These are phyloP conservation scores for Fistularia tabacaria DNA, from an alignment of 2,797 vertebrate genomes.

Conservation along the genomic window DNA sequence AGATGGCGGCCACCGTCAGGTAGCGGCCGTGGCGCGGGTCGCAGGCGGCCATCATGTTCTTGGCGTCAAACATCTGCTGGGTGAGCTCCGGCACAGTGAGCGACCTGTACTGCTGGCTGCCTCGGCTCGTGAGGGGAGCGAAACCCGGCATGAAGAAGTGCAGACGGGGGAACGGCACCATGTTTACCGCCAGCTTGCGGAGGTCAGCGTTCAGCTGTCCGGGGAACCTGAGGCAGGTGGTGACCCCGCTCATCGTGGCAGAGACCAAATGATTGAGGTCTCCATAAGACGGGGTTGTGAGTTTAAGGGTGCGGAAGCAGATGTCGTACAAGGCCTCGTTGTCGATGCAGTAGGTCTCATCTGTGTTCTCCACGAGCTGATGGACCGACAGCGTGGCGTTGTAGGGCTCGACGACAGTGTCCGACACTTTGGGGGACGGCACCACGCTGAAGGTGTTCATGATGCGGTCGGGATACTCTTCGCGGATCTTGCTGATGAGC, in stretches of 20 bases:
- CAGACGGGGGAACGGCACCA: conserved; percentile 84
- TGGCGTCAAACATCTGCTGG: conserved; percentile 82
- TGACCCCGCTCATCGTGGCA: conserved; percentile 81
- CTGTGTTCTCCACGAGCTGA: conserved; percentile 82
- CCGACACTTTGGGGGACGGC: conserved; percentile 81
- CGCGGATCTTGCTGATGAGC: conserved; percentile 91
- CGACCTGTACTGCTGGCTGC: conserved; percentile 80
- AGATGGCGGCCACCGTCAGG: conserved; percentile 79
- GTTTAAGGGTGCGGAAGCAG: conserved; percentile 83
- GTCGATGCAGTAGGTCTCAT: conserved; percentile 82
- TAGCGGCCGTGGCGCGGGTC: conserved; percentile 81
- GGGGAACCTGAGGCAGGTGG: conserved; percentile 81
- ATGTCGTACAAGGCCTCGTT: conserved; percentile 82
- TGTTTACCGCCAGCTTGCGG: conserved; percentile 80
- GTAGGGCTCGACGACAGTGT: conserved; percentile 82
- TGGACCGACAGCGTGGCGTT: conserved; percentile 82
- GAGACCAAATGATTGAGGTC: conserved; percentile 83
- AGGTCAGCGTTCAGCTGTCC: conserved; percentile 82
- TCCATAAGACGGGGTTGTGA: conserved; percentile 79
- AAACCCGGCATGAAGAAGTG: conserved; percentile 85
- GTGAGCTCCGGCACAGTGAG: conserved; percentile 81
- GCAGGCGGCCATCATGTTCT: conserved; percentile 85
- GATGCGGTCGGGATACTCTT: conserved; percentile 84
- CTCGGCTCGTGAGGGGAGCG: conserved; percentile 79
- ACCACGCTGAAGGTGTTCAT: conserved; percentile 84